These are phyloP conservation scores for Montipora efflorescens DNA, from an alignment of 64 coral and sea anemone genomes.

Conservation along the genomic window DNA sequence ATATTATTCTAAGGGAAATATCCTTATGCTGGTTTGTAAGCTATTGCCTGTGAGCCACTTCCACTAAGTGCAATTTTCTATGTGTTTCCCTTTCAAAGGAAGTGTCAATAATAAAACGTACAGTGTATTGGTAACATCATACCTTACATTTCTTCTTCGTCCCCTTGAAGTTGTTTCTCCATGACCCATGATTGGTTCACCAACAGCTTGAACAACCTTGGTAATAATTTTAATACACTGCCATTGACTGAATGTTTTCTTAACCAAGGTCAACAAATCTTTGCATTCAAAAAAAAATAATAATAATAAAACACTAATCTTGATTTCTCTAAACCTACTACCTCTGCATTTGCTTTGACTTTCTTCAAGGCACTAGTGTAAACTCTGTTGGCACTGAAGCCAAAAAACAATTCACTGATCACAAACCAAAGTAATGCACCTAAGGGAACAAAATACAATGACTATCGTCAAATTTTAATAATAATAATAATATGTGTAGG, in stretches of 20 bases:
- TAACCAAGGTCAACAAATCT: too few species aligned
- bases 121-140: background rate
- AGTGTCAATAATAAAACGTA: background rate
- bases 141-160: constrained; percentile 96
- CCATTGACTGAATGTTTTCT: background rate
- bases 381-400: constrained; percentile 96
- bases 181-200: constrained; percentile 96
- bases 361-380: constrained; percentile 95
- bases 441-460: constrained; percentile 1
- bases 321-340: background rate
- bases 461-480: too few species aligned
- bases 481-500: too few species aligned
- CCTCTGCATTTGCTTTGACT: constrained; percentile 87
- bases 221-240: background rate
- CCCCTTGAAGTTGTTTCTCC: constrained; percentile 92
- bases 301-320: background rate
- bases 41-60: background rate
- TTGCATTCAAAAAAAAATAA: background rate
- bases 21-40: background rate
- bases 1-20: too few species aligned
- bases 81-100: background rate
- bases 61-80: background rate
- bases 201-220: constrained; percentile 91
- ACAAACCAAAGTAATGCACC: constrained; percentile 94
- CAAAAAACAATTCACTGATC: constrained; percentile 90